Evolutionary conservation across 2,888 invertebrate species (phyloP).

Genomic region (Molanna angustata): DNA sequence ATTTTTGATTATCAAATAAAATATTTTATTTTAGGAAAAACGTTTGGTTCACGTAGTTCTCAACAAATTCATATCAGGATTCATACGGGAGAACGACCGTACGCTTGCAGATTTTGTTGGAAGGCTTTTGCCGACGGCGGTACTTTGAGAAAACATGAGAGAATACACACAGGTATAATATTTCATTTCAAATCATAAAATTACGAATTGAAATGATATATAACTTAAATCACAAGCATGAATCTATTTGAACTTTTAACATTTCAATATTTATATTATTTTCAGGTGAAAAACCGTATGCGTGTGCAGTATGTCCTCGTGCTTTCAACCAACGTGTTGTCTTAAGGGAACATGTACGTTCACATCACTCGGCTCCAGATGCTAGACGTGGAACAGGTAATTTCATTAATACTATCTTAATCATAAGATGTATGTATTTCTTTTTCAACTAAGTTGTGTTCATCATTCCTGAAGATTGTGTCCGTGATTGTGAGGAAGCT

Average conservation of each 20-base stretch:
- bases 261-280: too few species aligned
- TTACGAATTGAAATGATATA: too few species aligned
- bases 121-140: constrained; percentile 88
- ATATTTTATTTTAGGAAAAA: constrained; percentile 56
- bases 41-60: constrained; percentile 80
- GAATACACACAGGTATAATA: constrained; percentile 70
- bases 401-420: background rate
- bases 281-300: constrained; percentile 77
- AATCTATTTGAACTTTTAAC: too few species aligned
- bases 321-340: constrained; percentile 88
- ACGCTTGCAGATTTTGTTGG: constrained; percentile 84
- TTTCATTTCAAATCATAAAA: too few species aligned
- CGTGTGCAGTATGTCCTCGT: constrained; percentile 81
- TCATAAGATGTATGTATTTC: background rate
- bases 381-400: constrained; percentile 59
- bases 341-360: constrained; percentile 78
- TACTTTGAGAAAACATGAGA: constrained; percentile 78
- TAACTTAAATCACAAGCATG: too few species aligned
- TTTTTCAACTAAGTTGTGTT: background rate
- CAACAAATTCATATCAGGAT: constrained; percentile 85
- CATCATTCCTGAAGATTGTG: background rate
- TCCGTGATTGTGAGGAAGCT: background rate
- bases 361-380: constrained; percentile 82
- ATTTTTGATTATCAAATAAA: too few species aligned
- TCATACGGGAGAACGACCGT: constrained; percentile 81